Percentiles rank a stretch among this genome's conserved stretches.
Conservation (phyloP, 2,797 vertebrate genomes). For the Melanotaenia nigrans region DNA sequence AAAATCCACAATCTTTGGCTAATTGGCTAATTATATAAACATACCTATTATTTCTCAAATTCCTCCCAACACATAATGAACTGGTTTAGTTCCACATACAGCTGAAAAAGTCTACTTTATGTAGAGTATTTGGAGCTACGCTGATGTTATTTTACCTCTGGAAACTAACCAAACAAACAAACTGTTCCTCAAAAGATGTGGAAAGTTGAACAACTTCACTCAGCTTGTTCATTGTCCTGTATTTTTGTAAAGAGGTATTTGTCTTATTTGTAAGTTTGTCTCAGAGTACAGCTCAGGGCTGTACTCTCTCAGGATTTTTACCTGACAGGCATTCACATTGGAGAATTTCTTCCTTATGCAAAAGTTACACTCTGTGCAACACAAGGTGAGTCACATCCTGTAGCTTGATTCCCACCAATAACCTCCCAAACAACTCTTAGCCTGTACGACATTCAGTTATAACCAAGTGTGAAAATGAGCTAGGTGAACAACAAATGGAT, state of each 20-base stretch:
- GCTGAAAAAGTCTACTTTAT: constrained; percentile 39
- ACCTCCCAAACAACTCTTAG: constrained; percentile 18
- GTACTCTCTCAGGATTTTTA: constrained; percentile 23
- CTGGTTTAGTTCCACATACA: constrained; percentile 35
- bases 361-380: constrained; percentile 12
- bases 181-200: constrained; percentile 19
- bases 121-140: constrained; percentile 45
- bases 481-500: constrained; percentile 5
- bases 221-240: constrained; percentile 7
- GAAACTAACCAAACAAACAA: constrained; percentile 36
- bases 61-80: constrained; percentile 36
- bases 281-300: background rate
- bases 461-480: background rate
- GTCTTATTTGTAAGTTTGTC: background rate
- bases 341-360: constrained; percentile 42
- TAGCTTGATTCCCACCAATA: constrained; percentile 7
- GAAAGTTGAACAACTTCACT: constrained; percentile 34
- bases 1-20: constrained; percentile 36
- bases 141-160: constrained; percentile 41
- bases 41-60: constrained; percentile 69
- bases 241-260: constrained; percentile 26
- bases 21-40: constrained; percentile 66
- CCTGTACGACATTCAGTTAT: background rate
- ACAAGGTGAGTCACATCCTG: constrained; percentile 20
- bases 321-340: constrained; percentile 26